Conservation (phyloP, 2,888 invertebrate species). For the Alloplasta piceator region DNA sequence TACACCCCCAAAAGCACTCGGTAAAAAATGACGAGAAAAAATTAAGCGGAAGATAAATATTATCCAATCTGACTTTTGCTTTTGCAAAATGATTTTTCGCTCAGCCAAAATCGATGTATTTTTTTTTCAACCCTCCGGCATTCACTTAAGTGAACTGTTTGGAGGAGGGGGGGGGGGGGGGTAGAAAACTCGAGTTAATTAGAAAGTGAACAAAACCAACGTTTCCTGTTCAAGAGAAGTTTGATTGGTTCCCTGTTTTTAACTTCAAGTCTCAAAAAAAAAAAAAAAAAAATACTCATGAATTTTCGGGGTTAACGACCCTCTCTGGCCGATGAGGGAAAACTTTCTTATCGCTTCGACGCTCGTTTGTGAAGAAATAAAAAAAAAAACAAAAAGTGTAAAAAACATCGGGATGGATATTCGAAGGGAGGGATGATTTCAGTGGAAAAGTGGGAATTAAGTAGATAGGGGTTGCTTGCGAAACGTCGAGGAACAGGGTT, state of each 20-base stretch:
- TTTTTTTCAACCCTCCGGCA: slow-evolving; percentile 13
- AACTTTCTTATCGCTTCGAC: slow-evolving; percentile 18
- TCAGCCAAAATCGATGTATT: too few species aligned
- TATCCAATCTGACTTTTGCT: too few species aligned
- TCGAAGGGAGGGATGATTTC: background rate
- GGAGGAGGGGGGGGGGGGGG: slow-evolving; percentile 36
- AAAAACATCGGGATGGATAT: background rate
- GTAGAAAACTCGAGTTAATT: slow-evolving; percentile 45
- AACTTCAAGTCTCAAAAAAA: background rate
- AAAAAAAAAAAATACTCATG: background rate
- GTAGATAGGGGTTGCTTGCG: background rate
- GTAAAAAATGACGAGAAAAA: too few species aligned
- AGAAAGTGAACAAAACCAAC: slow-evolving; percentile 38
- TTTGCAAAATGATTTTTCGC: too few species aligned
- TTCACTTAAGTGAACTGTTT: slow-evolving; percentile 55
- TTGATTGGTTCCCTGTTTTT: background rate
- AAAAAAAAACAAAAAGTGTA: slow-evolving; percentile 6
- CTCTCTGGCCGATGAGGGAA: background rate
- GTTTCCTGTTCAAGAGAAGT: slow-evolving; percentile 48
- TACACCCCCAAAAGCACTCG: too few species aligned
- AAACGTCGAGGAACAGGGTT: background rate
- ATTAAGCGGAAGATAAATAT: too few species aligned
- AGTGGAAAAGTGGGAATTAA: background rate
- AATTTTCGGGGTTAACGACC: slow-evolving; percentile 11
- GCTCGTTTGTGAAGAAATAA: background rate